Conservation (phyloP, 2,797 vertebrate genomes). For the Lophotriccus pileatus region DNA sequence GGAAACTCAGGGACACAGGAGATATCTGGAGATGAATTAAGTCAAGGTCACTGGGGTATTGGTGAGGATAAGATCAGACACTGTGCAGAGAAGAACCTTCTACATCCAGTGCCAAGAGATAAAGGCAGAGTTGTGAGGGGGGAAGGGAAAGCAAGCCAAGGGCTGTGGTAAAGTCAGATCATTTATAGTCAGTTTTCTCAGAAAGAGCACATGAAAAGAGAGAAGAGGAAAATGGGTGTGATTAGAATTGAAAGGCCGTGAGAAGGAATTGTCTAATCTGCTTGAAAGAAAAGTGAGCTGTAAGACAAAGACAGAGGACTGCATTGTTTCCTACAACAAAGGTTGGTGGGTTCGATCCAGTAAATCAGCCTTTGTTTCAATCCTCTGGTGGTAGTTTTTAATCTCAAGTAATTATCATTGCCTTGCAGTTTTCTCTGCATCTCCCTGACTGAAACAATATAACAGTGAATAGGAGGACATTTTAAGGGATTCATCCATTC, state of each 20-base stretch:
- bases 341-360: neutral
- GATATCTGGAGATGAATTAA: neutral
- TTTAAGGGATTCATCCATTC: neutral
- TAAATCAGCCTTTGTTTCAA: neutral
- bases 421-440: neutral
- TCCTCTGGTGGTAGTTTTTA: neutral
- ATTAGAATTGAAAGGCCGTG: constrained; percentile 8
- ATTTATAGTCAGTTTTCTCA: neutral
- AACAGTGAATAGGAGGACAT: neutral
- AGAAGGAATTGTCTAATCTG: neutral
- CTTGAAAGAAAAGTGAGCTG: neutral
- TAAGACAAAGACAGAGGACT: constrained; percentile 13
- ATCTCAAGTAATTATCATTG: constrained; percentile 26
- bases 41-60: neutral
- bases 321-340: constrained; percentile 2
- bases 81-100: neutral
- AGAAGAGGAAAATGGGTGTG: neutral
- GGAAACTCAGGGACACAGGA: neutral
- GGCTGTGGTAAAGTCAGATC: neutral
- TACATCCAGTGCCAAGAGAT: neutral
- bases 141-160: neutral
- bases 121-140: neutral
- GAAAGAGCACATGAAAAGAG: neutral
- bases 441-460: neutral
- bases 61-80: neutral